phyloP scores from a whole-genome alignment of 2,888 invertebrate genomes.

The Parascotia fuliginaria region DNA sequence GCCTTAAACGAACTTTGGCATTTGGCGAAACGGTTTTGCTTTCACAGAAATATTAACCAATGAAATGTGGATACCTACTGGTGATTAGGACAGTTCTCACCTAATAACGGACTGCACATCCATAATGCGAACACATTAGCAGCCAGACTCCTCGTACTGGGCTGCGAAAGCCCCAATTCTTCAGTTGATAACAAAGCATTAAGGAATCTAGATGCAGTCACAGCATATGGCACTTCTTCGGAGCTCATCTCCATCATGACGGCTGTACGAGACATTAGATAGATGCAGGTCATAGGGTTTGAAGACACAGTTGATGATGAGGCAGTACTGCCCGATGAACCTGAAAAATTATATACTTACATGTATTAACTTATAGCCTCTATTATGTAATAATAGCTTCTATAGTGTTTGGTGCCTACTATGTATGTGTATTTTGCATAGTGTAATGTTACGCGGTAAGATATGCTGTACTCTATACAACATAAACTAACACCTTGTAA shows the following conservation, averaged over 20 bases:
- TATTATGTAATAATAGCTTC: no score
- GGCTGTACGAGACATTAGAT: conserved; percentile 93
- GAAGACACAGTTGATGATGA: conserved; percentile 76
- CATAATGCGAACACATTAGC: conserved; percentile 95
- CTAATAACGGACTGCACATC: conserved; percentile 96
- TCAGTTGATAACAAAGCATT: conserved; percentile 78
- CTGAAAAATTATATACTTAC: conserved; percentile 40
- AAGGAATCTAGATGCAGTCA: conserved; percentile 71
- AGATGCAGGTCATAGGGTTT: conserved; percentile 89
- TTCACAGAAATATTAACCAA: no score
- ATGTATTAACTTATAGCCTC: no score
- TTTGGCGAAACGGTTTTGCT: no score
- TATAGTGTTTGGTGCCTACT: no score
- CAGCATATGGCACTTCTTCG: conserved; percentile 73
- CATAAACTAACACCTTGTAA: no score
- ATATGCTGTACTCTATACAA: no score
- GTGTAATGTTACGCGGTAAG: no score
- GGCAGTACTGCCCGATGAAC: conserved; percentile 77
- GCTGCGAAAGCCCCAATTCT: conserved; percentile 91
- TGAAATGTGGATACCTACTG: no score
- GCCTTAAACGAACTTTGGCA: no score
- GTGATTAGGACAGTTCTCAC: conserved; percentile 83
- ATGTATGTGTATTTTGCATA: no score
- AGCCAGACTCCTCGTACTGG: conserved; percentile 90
- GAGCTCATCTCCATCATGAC: conserved; percentile 92